These are phyloP conservation scores for Synanceia verrucosa DNA, from an alignment of 2,797 vertebrate genomes.

Conservation along the genomic window DNA sequence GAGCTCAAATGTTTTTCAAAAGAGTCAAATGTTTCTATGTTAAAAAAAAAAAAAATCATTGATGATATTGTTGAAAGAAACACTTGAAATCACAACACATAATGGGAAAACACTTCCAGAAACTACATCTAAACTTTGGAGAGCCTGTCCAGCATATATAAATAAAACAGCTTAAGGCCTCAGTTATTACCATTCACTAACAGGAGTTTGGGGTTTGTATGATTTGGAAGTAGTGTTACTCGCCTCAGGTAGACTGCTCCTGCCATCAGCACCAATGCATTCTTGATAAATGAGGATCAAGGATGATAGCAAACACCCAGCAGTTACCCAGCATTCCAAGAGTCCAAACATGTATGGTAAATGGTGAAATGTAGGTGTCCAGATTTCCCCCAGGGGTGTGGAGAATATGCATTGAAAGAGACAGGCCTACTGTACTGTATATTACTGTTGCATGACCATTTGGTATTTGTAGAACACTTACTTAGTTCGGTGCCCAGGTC, in stretches of 20 bases:
- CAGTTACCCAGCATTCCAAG: conserved; percentile 2
- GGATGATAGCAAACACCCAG: not conserved
- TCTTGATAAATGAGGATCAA: not conserved
- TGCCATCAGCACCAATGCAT: not conserved
- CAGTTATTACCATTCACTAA: not conserved
- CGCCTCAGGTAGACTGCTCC: not conserved
- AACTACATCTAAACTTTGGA: not conserved
- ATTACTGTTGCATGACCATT: no score
- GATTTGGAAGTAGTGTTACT: not conserved
- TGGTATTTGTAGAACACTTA: no score
- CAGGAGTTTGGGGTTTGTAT: not conserved
- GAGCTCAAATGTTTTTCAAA: no score
- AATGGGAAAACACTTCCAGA: not conserved
- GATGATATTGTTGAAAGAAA: not conserved
- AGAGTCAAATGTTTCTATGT: not conserved
- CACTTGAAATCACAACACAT: not conserved
- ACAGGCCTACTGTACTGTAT: no score
- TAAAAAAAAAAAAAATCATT: not conserved
- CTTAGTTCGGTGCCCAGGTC: no score
- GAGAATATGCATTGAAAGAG: no score
- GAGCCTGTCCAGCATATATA: no score
- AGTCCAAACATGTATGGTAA: not conserved
- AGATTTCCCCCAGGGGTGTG: no score
- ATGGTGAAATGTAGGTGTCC: not conserved
- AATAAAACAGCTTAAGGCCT: not conserved